Evolutionary conservation across 2,113 vertebrate species (phyloP).

Genomic region (Coptodon rendalli): DNA sequence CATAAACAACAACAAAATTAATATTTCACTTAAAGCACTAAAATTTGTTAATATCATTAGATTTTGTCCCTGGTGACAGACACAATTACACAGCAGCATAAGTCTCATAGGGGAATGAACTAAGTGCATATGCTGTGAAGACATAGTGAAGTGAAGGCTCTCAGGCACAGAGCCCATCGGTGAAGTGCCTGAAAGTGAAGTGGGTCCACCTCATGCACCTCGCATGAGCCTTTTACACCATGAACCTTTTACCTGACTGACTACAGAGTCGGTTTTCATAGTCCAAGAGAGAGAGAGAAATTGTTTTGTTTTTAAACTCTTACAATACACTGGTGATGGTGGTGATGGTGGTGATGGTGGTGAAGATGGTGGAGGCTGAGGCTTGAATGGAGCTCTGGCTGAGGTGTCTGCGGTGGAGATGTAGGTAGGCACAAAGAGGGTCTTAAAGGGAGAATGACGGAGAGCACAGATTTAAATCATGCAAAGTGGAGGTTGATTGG

Average conservation of each 20-base stretch:
- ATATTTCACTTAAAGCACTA: neutral
- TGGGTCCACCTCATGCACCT: neutral
- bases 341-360: neutral
- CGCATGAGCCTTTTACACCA: neutral
- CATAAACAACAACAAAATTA: neutral
- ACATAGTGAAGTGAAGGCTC: neutral
- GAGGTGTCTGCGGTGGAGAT: accelerated
- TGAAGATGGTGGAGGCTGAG: neutral
- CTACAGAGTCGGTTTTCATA: neutral
- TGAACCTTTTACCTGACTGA: neutral
- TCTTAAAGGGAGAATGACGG: neutral
- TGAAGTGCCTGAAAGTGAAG: neutral
- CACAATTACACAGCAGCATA: neutral
- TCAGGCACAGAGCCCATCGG: neutral
- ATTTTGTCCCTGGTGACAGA: neutral
- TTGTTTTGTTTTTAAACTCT: neutral
- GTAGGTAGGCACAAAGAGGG: neutral
- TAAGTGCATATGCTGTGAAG: neutral
- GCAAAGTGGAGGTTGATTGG: neutral
- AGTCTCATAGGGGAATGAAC: accelerated
- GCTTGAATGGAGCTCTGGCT: neutral
- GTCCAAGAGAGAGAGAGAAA: neutral
- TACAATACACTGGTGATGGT: neutral
- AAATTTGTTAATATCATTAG: neutral
- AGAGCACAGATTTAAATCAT: neutral